phyloP scores from a whole-genome alignment of 2,888 invertebrate species.

The Drosophila recens region DNA sequence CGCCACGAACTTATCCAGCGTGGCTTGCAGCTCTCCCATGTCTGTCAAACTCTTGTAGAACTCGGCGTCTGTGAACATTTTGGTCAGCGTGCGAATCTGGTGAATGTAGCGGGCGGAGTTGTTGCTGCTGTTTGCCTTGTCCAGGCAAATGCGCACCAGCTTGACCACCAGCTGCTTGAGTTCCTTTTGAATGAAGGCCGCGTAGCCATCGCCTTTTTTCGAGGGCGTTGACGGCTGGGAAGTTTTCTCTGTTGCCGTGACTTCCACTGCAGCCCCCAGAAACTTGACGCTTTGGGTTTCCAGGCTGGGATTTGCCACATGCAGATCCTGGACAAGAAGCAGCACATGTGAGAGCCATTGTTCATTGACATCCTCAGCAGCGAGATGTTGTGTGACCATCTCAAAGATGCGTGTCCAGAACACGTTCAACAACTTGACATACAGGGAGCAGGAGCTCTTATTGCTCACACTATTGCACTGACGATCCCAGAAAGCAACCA shows the following conservation, averaged over 20 bases:
- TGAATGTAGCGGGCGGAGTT: conserved; percentile 86
- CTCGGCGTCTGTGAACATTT: conserved; percentile 87
- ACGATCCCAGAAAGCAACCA: conserved; percentile 87
- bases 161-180: conserved; percentile 78
- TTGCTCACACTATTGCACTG: conserved; percentile 53
- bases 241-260: conserved; percentile 38
- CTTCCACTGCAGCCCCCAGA: conserved; percentile 75
- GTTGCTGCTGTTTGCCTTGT: conserved; percentile 85
- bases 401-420: conserved; percentile 82
- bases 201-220: conserved; percentile 52
- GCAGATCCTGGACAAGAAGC: conserved; percentile 85
- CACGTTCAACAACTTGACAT: conserved; percentile 64
- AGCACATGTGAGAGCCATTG: conserved; percentile 83
- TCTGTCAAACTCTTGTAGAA: conserved; percentile 86
- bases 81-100: conserved; percentile 86
- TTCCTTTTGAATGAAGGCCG: conserved; percentile 77
- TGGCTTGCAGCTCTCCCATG: conserved; percentile 71
- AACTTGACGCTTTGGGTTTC: conserved; percentile 87
- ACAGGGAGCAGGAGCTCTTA: conserved; percentile 68
- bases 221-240: conserved; percentile 36
- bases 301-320: conserved; percentile 82
- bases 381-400: conserved; percentile 65
- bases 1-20: conserved; percentile 72
- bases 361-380: conserved; percentile 64
- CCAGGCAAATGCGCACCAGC: conserved; percentile 86